phyloP scores from a whole-genome alignment of 1,140 invertebrate genomes.

The Microplitis demolitor region DNA sequence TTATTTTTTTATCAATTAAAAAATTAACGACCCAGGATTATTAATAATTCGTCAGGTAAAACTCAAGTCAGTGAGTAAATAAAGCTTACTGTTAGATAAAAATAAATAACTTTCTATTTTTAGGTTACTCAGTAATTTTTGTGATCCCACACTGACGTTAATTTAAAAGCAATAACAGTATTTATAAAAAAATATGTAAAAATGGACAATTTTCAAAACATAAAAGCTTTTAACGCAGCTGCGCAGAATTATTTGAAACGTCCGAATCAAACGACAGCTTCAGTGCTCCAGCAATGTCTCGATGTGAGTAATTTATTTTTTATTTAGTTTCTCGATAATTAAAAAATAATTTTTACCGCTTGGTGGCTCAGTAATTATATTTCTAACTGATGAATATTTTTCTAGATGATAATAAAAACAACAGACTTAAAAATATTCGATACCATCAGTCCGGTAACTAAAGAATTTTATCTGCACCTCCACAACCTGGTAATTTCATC shows the following conservation, averaged over 20 bases:
- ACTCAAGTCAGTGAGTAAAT: too few species aligned
- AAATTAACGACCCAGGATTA: too few species aligned
- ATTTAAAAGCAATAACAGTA: too few species aligned
- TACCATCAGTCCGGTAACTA: slow-evolving; percentile 54
- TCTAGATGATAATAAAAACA: slow-evolving; percentile 58
- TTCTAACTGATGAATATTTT: neutral
- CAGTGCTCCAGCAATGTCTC: slow-evolving; percentile 59
- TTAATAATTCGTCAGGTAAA: too few species aligned
- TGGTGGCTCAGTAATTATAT: neutral
- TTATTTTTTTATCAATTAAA: too few species aligned
- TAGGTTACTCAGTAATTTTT: too few species aligned
- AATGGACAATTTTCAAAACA: slow-evolving; percentile 51
- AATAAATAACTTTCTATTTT: too few species aligned
- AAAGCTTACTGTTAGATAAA: too few species aligned
- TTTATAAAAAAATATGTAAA: neutral
- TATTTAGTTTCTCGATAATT: neutral
- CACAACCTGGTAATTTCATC: slow-evolving; percentile 55
- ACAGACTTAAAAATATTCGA: slow-evolving; percentile 63
- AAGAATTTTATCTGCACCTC: slow-evolving; percentile 65
- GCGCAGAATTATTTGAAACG: slow-evolving; percentile 55
- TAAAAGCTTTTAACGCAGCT: slow-evolving; percentile 58
- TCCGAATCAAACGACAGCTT: slow-evolving; percentile 52
- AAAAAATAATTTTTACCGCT: neutral
- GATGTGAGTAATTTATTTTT: slow-evolving; percentile 48
- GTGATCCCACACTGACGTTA: too few species aligned